Conservation (phyloP, 2,797 vertebrate species). For the Darevskia nairensis region DNA sequence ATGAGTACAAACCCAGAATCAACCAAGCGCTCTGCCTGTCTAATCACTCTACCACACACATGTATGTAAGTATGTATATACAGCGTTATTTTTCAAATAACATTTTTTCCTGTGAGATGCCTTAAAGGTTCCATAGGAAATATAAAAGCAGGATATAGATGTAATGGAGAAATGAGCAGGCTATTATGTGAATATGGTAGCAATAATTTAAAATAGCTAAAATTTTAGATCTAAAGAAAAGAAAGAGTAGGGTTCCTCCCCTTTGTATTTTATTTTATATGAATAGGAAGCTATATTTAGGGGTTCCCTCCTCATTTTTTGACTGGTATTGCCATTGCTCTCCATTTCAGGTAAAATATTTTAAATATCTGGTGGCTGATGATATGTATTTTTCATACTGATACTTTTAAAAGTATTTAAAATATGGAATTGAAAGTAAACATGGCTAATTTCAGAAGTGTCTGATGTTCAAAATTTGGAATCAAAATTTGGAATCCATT, state of each 20-base stretch:
- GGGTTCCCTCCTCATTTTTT: background rate
- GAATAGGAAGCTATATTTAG: too few species aligned
- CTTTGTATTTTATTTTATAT: too few species aligned
- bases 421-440: background rate
- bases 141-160: background rate
- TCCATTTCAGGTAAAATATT: too few species aligned
- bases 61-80: background rate
- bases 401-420: too few species aligned
- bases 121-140: too few species aligned
- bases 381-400: too few species aligned
- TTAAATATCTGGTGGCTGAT: too few species aligned
- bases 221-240: background rate
- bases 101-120: too few species aligned
- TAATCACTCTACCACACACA: background rate
- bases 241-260: background rate
- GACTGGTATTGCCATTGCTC: background rate
- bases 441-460: background rate
- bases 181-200: background rate
- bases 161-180: background rate
- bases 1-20: background rate
- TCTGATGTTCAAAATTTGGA: conserved; percentile 3
- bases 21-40: background rate
- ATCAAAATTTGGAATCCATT: conserved; percentile 27
- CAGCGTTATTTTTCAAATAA: background rate
- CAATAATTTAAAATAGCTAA: background rate